phyloP scores from a whole-genome alignment of 1,140 invertebrate genomes.

The Anagrus nilaparvatae region DNA sequence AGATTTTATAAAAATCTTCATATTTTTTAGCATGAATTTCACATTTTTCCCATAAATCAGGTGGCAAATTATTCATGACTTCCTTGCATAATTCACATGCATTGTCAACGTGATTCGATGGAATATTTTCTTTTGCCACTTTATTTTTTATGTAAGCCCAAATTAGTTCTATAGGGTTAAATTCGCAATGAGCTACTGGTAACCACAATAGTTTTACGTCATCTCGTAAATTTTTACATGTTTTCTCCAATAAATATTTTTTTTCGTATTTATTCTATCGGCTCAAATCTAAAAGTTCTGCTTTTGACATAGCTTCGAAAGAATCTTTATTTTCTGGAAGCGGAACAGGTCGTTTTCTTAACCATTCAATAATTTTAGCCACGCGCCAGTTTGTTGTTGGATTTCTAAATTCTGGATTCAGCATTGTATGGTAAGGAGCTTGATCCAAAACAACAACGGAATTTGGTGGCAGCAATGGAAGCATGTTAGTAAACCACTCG shows the following conservation, averaged over 20 bases:
- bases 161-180: slow-evolving; percentile 33
- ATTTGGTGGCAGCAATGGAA: slow-evolving; percentile 19
- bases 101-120: slow-evolving; percentile 17
- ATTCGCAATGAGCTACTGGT: slow-evolving; percentile 33
- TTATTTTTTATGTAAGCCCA: slow-evolving; percentile 30
- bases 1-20: too few species aligned
- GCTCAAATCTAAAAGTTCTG: neutral
- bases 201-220: slow-evolving; percentile 16
- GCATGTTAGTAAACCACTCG: slow-evolving; percentile 13
- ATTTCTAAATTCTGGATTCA: slow-evolving; percentile 2
- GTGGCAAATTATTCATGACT: neutral
- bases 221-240: neutral
- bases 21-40: slow-evolving; percentile 1
- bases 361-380: neutral
- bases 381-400: neutral
- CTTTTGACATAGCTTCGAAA: neutral
- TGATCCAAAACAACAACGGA: slow-evolving; percentile 18
- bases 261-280: neutral
- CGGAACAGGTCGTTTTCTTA: neutral
- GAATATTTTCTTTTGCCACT: slow-evolving; percentile 20
- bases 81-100: slow-evolving; percentile 5
- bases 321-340: neutral
- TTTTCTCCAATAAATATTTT: slow-evolving; percentile 4
- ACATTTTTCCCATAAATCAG: neutral
- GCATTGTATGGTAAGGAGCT: slow-evolving; percentile 7